phyloP scores from a whole-genome alignment of 1,140 invertebrate genomes.

The Chrysopa pallens region DNA sequence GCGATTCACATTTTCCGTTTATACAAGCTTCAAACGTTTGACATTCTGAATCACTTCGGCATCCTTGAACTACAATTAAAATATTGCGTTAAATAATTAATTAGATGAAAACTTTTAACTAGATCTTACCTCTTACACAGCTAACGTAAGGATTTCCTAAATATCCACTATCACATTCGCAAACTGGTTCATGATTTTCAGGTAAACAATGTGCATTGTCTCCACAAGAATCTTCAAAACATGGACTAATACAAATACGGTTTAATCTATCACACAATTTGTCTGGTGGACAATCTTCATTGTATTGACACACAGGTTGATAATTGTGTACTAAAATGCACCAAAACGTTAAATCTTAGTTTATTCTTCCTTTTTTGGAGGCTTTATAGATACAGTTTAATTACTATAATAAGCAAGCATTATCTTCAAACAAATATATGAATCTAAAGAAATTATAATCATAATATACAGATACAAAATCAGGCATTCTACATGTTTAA shows the following conservation, averaged over 20 bases:
- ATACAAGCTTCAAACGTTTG: conserved; percentile 49
- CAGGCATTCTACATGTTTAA: too few relatives aligned
- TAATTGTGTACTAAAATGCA: conserved; percentile 33
- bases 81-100: neutral
- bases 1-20: conserved; percentile 50
- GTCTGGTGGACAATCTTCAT: conserved; percentile 70
- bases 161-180: conserved; percentile 55
- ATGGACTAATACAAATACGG: conserved; percentile 67
- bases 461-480: too few relatives aligned
- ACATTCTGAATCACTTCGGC: conserved; percentile 48
- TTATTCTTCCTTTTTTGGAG: too few relatives aligned
- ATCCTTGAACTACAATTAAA: conserved; percentile 37
- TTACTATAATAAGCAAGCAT: too few relatives aligned
- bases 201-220: conserved; percentile 65
- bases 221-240: conserved; percentile 63
- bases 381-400: too few relatives aligned
- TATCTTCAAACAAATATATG: too few relatives aligned
- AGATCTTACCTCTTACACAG: conserved; percentile 37
- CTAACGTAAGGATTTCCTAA: conserved; percentile 61
- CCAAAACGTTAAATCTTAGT: too few relatives aligned
- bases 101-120: neutral
- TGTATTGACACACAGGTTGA: conserved; percentile 66
- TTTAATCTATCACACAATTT: conserved; percentile 66
- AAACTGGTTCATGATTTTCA: conserved; percentile 57
- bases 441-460: too few relatives aligned